These are phyloP conservation scores for Bungarus multicinctus DNA, from an alignment of 2,113 vertebrate genomes.

Conservation along the genomic window DNA sequence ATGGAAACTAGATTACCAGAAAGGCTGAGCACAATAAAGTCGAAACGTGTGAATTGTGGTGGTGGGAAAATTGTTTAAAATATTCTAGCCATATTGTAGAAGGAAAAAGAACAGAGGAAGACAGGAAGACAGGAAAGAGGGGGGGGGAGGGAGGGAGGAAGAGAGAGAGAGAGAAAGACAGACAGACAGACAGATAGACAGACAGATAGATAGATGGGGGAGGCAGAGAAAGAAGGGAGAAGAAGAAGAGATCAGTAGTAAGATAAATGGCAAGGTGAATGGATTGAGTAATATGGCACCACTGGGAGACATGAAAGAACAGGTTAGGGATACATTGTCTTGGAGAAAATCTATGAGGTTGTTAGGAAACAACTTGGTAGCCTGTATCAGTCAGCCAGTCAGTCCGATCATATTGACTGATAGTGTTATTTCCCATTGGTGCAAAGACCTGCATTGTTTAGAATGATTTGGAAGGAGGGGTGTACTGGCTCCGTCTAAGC, in stretches of 20 bases:
- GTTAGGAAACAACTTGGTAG: background rate
- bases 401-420: background rate
- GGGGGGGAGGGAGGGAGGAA: accelerated
- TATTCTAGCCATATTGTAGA: background rate
- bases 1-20: background rate
- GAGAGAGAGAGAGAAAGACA: too few species aligned
- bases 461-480: background rate
- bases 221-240: too few species aligned
- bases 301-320: background rate
- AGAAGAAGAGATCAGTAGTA: background rate
- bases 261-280: background rate
- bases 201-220: too few species aligned
- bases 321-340: background rate
- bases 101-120: background rate
- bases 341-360: background rate
- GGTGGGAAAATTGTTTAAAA: background rate
- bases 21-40: background rate
- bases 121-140: background rate
- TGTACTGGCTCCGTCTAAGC: background rate
- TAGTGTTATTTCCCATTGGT: background rate
- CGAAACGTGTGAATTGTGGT: background rate
- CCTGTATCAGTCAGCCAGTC: background rate
- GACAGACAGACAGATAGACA: too few species aligned
- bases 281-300: background rate
- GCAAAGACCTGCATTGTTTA: background rate